A percentile compares a stretch with the other conserved stretches of the same genome.
Conservation (phyloP, 2,888 invertebrate species). For the Hyposoter dolosus region DNA sequence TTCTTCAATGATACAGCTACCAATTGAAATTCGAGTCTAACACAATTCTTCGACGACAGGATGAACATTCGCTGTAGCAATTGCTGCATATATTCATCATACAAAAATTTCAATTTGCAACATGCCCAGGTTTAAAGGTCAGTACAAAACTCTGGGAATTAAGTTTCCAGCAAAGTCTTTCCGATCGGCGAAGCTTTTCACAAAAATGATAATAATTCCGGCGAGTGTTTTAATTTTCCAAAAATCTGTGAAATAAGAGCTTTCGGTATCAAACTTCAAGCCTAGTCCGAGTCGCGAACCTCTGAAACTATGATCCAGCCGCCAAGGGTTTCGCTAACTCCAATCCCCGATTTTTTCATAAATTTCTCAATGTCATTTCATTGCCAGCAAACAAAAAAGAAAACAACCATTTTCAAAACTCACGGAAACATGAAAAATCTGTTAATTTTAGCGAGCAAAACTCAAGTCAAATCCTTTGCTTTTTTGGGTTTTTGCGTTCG, state of each 20-base stretch:
- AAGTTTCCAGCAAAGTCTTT: not conserved
- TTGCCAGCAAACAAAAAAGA: no score
- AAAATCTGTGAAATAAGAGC: not conserved
- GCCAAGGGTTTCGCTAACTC: not conserved
- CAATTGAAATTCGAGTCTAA: conserved; percentile 33
- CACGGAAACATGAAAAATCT: no score
- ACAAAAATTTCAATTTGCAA: conserved; percentile 12
- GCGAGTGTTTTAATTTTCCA: not conserved
- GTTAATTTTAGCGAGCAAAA: no score
- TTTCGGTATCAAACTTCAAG: not conserved
- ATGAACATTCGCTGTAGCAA: conserved; percentile 14
- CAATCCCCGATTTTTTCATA: no score
- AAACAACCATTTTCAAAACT: no score
- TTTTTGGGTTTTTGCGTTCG: no score
- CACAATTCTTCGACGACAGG: not conserved
- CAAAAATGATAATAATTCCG: not conserved
- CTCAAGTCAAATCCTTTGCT: no score
- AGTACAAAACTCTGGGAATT: not conserved
- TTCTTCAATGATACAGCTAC: conserved; percentile 29
- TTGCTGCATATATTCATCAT: conserved; percentile 40
- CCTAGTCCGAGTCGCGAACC: no score
- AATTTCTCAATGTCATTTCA: no score
- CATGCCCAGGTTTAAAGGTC: not conserved
- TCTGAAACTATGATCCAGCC: not conserved
- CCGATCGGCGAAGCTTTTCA: not conserved